phyloP scores from a whole-genome alignment of 2,888 invertebrate genomes.

The Dendrolimus houi region DNA sequence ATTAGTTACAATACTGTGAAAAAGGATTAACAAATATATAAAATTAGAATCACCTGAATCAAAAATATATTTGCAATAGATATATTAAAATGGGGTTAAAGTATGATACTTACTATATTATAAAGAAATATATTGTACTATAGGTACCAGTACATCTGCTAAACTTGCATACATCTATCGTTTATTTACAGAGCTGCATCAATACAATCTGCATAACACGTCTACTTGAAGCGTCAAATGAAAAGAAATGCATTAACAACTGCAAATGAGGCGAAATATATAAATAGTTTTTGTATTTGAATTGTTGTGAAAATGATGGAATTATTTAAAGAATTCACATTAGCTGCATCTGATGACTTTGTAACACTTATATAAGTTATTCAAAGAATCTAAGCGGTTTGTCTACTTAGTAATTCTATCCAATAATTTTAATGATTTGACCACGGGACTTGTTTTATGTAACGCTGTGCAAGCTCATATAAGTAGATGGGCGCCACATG shows the following conservation, averaged over 20 bases:
- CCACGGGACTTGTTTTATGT: background rate
- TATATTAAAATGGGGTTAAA: too few relatives aligned
- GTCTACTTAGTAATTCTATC: background rate
- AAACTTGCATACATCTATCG: background rate
- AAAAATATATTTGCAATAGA: too few relatives aligned
- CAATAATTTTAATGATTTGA: background rate
- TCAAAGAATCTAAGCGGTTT: background rate
- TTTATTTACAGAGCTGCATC: conserved; percentile 12
- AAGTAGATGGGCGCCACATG: conserved; percentile 37
- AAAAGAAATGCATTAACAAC: conserved; percentile 1
- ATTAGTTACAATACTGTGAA: too few relatives aligned
- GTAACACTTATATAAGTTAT: background rate
- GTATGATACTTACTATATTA: too few relatives aligned
- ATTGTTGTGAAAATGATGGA: too few relatives aligned
- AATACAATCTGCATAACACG: conserved; percentile 5
- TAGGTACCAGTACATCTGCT: background rate
- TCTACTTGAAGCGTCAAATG: conserved; percentile 1
- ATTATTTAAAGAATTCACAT: too few relatives aligned
- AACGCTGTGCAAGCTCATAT: background rate
- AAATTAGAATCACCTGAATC: too few relatives aligned
- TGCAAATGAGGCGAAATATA: background rate
- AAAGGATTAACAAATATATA: too few relatives aligned
- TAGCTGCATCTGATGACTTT: background rate
- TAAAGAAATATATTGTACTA: too few relatives aligned
- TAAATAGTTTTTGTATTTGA: background rate